phyloP scores from a whole-genome alignment of 23 tunicate species.

The Halocynthia aurantium region DNA sequence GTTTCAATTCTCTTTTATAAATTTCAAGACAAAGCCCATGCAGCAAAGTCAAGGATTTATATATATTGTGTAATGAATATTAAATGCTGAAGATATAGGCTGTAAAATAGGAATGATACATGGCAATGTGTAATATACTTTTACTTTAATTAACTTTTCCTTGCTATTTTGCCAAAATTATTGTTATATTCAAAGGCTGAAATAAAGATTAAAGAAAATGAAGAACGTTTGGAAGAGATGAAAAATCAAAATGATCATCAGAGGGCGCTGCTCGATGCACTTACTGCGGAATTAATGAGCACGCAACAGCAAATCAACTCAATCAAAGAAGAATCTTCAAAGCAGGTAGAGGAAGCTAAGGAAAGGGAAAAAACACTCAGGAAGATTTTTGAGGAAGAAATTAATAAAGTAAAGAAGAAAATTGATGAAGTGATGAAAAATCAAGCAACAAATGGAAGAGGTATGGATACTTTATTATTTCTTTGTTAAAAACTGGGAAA shows the following conservation, averaged over 20 bases:
- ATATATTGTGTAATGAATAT: too few species aligned
- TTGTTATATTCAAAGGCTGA: slow-evolving; percentile 4
- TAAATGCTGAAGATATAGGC: too few species aligned
- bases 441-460: not conserved
- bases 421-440: slow-evolving; percentile 6
- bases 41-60: too few species aligned
- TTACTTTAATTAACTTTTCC: too few species aligned
- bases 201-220: slow-evolving; percentile 4
- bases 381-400: not conserved
- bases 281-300: slow-evolving; percentile 64
- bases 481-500: too few species aligned
- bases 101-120: too few species aligned
- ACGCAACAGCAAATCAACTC: slow-evolving; percentile 29
- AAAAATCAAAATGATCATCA: slow-evolving; percentile 26
- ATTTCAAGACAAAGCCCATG: too few species aligned
- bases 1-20: too few species aligned
- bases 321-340: slow-evolving; percentile 12
- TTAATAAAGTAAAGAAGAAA: slow-evolving; percentile 17
- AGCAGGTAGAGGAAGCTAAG: slow-evolving; percentile 3
- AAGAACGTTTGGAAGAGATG: not conserved
- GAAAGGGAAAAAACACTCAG: not conserved
- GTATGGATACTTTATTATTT: too few species aligned
- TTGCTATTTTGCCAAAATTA: too few species aligned
- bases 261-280: slow-evolving; percentile 55
- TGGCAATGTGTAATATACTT: too few species aligned